Evolutionary conservation across 2,888 invertebrate species (phyloP).

Genomic region (Dasypogon diadema): DNA sequence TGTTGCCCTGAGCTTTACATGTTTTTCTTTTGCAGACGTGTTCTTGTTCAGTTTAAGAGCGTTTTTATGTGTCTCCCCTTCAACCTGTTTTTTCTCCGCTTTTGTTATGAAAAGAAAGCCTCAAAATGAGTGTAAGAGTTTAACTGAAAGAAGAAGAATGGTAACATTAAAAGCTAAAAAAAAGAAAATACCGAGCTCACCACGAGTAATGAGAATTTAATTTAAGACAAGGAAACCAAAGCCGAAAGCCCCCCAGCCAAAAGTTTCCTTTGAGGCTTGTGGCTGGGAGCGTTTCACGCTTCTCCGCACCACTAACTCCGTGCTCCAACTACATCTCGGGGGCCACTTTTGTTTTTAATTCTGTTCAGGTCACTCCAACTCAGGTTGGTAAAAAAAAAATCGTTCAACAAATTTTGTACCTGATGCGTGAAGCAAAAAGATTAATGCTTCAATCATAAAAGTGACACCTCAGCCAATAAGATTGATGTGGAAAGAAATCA

Average conservation of each 20-base stretch:
- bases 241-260: constrained; percentile 5
- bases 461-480: constrained; percentile 9
- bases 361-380: not conserved
- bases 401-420: not conserved
- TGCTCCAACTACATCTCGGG: not conserved
- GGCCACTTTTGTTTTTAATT: constrained; percentile 10
- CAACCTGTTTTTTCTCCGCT: not conserved
- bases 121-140: not conserved
- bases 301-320: too few relatives aligned
- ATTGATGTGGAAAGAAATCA: constrained; percentile 11
- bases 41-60: not conserved
- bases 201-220: constrained; percentile 5
- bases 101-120: constrained; percentile 13
- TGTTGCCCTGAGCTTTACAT: constrained; percentile 2
- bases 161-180: not conserved
- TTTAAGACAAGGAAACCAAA: not conserved
- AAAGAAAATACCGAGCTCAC: not conserved
- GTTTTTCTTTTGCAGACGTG: not conserved
- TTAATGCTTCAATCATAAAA: constrained; percentile 21
- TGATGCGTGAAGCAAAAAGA: constrained; percentile 3
- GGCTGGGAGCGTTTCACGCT: not conserved
- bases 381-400: not conserved
- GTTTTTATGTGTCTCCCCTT: not conserved
- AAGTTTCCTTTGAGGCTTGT: not conserved
- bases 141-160: too few relatives aligned